Evolutionary conservation across 2,113 vertebrate genomes (phyloP).

Genomic region (Chauna torquata): DNA sequence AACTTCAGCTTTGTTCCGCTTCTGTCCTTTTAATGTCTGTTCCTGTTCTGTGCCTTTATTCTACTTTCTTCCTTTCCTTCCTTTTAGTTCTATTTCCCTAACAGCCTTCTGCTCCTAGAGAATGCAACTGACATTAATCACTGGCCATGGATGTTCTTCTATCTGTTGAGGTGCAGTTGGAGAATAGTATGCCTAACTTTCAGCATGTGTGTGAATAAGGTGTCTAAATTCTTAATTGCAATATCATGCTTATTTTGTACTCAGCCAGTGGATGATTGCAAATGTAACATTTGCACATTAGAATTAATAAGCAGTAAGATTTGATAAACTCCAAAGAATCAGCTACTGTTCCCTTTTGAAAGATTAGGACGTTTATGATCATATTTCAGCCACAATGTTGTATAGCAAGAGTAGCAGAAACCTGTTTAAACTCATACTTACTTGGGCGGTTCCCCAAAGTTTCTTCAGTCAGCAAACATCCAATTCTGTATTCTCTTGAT

Average conservation of each 20-base stretch:
- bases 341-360: not conserved
- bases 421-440: not conserved
- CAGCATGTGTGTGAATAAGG: not conserved
- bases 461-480: not conserved
- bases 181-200: not conserved
- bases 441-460: not conserved
- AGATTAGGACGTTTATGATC: not conserved
- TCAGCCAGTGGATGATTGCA: not conserved
- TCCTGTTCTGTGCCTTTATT: not conserved
- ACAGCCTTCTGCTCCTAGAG: not conserved
- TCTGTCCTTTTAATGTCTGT: not conserved
- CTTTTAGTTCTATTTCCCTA: not conserved
- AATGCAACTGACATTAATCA: not conserved
- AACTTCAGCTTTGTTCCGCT: not conserved
- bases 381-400: not conserved
- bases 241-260: not conserved
- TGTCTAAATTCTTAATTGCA: not conserved
- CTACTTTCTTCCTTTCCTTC: not conserved
- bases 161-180: not conserved
- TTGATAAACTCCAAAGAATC: not conserved
- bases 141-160: not conserved
- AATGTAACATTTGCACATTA: not conserved
- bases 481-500: not conserved
- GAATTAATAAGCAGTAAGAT: not conserved
- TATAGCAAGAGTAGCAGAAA: not conserved